These are phyloP conservation scores for Budorcas taxicolor DNA, from an alignment of 2,113 vertebrate species.

Conservation along the genomic window DNA sequence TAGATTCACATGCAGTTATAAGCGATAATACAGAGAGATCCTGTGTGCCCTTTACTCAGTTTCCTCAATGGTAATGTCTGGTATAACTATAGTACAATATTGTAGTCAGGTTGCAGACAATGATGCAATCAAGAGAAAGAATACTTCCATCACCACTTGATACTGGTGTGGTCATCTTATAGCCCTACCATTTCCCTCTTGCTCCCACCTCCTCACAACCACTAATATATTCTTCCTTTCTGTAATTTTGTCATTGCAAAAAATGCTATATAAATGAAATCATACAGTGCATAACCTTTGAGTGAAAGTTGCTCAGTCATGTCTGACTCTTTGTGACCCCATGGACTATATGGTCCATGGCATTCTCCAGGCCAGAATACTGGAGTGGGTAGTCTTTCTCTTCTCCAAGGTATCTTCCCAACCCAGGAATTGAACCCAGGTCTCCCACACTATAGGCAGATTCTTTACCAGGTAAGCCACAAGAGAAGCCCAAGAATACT, in stretches of 20 bases:
- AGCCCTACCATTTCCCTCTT: not conserved
- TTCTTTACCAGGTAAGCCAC: not conserved
- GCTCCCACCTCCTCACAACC: not conserved
- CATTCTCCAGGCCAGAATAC: not conserved
- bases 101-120: not conserved
- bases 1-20: not conserved
- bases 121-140: not conserved
- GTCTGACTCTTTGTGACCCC: not conserved
- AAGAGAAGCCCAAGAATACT: not conserved
- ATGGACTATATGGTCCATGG: not conserved
- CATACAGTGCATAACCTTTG: not conserved
- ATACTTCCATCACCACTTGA: not conserved
- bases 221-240: not conserved
- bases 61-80: not conserved
- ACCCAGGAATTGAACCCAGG: not conserved
- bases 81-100: not conserved
- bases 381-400: not conserved
- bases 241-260: not conserved
- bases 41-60: not conserved
- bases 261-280: not conserved
- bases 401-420: not conserved
- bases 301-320: not conserved
- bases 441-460: not conserved
- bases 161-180: not conserved
- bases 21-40: not conserved